Conservation (phyloP, 2,888 invertebrate genomes). For the Alsophila aescularia region DNA sequence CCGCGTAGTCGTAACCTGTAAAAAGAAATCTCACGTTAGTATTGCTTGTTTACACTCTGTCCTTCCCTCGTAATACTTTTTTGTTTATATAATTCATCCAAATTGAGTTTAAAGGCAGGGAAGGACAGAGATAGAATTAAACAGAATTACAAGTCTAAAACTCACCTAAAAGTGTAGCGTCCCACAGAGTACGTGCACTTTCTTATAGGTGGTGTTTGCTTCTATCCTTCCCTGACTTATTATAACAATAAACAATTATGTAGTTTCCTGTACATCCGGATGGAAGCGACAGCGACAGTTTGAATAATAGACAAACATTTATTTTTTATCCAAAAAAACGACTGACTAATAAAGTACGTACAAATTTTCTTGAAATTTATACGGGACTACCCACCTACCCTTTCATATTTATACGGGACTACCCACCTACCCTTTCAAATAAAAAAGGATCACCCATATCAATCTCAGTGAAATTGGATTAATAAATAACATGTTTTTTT, state of each 20-base stretch:
- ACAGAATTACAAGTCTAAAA: conserved; percentile 52
- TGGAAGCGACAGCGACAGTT: too few species aligned
- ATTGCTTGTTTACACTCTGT: conserved; percentile 58
- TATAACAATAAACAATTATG: neutral
- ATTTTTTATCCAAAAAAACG: too few species aligned
- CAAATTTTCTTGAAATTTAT: too few species aligned
- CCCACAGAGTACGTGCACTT: conserved; percentile 69
- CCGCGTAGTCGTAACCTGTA: conserved; percentile 70
- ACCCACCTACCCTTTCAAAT: too few species aligned
- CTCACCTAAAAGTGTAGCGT: conserved; percentile 82
- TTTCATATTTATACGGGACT: too few species aligned
- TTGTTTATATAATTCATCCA: conserved; percentile 8
- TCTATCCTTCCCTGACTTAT: conserved; percentile 78
- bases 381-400: too few species aligned
- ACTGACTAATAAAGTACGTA: too few species aligned
- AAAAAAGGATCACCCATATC: too few species aligned
- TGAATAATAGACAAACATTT: too few species aligned
- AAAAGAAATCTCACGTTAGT: conserved; percentile 40
- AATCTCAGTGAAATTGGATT: too few species aligned
- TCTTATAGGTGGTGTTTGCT: conserved; percentile 76
- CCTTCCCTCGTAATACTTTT: conserved; percentile 71
- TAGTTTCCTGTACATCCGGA: neutral
- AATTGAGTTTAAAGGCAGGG: conserved; percentile 68
- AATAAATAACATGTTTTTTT: too few species aligned
- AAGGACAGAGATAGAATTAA: conserved; percentile 85